These are phyloP conservation scores for Lepidonotus clava DNA, from an alignment of 2,888 invertebrate species.

Conservation along the genomic window DNA sequence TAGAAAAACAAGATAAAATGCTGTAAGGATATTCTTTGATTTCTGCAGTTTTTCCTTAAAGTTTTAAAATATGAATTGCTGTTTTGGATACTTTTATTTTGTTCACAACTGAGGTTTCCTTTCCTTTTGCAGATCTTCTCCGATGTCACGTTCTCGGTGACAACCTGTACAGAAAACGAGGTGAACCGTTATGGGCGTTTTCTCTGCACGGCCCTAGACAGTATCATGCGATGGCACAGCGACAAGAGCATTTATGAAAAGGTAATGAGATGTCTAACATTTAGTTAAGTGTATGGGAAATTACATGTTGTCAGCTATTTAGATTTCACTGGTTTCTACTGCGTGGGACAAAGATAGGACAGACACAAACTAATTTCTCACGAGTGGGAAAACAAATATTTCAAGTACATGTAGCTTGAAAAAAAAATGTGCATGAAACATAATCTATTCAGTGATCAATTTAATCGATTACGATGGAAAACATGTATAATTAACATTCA, in stretches of 20 bases:
- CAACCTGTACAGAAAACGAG: slow-evolving; percentile 98
- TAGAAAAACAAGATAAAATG: too few relatives aligned
- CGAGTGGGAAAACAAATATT: too few relatives aligned
- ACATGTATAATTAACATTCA: not conserved
- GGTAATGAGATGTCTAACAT: slow-evolving; percentile 78
- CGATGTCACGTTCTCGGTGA: slow-evolving; percentile 97
- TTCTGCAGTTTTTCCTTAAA: too few relatives aligned
- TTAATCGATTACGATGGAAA: not conserved
- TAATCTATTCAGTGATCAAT: too few relatives aligned
- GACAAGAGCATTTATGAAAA: slow-evolving; percentile 93
- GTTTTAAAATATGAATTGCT: too few relatives aligned
- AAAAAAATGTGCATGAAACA: too few relatives aligned
- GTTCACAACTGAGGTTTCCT: not conserved
- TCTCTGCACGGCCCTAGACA: slow-evolving; percentile 93
- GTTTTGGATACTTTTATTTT: not conserved
- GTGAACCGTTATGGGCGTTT: slow-evolving; percentile 97
- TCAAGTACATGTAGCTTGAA: too few relatives aligned
- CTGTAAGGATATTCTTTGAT: too few relatives aligned
- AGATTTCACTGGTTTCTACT: not conserved
- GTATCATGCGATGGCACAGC: slow-evolving; percentile 98
- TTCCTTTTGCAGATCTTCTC: slow-evolving; percentile 90
- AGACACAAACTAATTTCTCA: too few relatives aligned
- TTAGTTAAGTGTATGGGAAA: not conserved
- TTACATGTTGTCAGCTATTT: not conserved
- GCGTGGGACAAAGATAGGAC: too few relatives aligned